These are phyloP conservation scores for Scyliorhinus canicula DNA, from an alignment of 2,797 vertebrate genomes.

Conservation along the genomic window DNA sequence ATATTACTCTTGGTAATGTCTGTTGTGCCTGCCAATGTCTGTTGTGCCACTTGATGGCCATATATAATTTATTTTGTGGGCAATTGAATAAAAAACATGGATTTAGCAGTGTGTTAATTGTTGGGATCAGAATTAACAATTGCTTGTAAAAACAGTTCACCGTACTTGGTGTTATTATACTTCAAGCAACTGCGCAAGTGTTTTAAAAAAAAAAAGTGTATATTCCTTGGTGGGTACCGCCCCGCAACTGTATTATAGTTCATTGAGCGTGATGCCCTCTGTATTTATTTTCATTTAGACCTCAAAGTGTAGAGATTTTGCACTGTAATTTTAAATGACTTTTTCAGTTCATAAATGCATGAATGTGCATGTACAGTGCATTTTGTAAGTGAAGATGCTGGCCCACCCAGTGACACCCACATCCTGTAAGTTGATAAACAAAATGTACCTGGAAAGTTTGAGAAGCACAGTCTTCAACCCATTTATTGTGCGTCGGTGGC, in stretches of 20 bases:
- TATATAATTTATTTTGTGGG: neutral
- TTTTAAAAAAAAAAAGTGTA: neutral
- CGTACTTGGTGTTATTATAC: neutral
- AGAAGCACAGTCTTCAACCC: neutral
- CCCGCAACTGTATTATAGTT: neutral
- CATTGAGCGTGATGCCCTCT: neutral
- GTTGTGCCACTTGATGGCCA: neutral
- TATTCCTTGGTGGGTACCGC: neutral
- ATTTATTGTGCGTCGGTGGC: no score
- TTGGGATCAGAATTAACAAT: neutral
- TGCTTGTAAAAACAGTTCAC: neutral
- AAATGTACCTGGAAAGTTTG: neutral
- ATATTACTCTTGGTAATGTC: no score
- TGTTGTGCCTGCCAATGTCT: neutral
- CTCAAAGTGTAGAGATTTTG: neutral
- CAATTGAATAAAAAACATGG: neutral
- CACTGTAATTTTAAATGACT: neutral
- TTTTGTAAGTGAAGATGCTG: neutral
- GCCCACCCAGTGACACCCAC: no score
- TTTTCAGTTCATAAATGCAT: neutral
- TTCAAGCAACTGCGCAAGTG: neutral
- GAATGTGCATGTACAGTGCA: neutral
- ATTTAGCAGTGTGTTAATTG: neutral
- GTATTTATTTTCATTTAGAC: neutral
- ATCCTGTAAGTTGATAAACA: no score